Base-by-base conservation (phyloP, 2,113 vertebrate genomes). In the Daphoenositta chrysoptera region DNA sequence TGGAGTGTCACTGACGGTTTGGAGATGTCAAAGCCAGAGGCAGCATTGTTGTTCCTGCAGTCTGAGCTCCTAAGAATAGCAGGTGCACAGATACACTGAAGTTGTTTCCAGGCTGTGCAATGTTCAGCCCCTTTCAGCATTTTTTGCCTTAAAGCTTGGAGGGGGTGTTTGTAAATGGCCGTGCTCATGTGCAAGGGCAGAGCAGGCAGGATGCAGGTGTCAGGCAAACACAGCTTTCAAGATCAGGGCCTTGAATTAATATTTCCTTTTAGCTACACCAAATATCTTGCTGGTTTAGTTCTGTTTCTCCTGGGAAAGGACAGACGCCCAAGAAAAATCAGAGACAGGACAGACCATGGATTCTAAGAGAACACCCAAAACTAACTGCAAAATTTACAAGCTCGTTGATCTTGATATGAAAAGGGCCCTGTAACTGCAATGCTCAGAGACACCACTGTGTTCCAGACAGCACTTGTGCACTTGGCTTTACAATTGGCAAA, bases 1-100 rank as follows among this genome's bases (percentile, higher is more conserved):
- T 66, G 37, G 63, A 89, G 78, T 68, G 85, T 90, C 90, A 88
- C 89, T 95, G 95, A 92, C 68, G 70, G 47, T 79, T 90, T 60
- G 66, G 60, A 90, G 95, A 87, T 21, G 77, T 76, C 64, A 64
- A 95, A 95, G 88, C 78, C 91, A 91, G 90, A 87, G 90, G 92
- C 75, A 83, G 80, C 31, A 44, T 70, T 63, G 54, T 78, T 95
- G 75, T 92, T 93, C 64, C 81, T 63, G 35, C 95, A 84, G 68
- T 12, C 77, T 90, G 86, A 64, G 71, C 87, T 89, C 81, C 95
- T 76, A 58, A 94, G 94, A 92, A 95, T 82, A 96, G 84, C 81
- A 90, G 65, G 76, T 80, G 44, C 54, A 72, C 61, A 70, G 51
- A 66, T 11, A 53, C 42, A 13, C 66, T 78, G 45, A 72, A 66